A percentile compares a stretch with the other conserved stretches of the same genome.
Conservation (phyloP, 2,113 vertebrate species). For the Eira barbara region DNA sequence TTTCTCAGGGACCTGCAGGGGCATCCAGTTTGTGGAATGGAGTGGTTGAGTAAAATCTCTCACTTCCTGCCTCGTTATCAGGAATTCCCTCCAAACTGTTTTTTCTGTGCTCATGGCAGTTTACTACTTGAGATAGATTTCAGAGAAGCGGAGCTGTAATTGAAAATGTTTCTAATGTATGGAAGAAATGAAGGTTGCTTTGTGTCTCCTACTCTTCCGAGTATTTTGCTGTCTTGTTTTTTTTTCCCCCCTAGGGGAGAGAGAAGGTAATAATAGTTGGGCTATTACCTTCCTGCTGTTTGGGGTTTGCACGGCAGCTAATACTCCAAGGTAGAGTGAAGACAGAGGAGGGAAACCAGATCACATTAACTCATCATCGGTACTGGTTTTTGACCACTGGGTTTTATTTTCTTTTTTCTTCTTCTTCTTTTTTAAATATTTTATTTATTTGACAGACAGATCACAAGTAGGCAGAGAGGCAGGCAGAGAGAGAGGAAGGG, state of each 20-base stretch:
- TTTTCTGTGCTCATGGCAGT: slow-evolving; percentile 37
- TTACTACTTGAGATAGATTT: slow-evolving; percentile 44
- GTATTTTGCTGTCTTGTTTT: slow-evolving; percentile 13
- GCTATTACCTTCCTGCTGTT: slow-evolving; percentile 3
- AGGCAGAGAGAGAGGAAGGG: too few relatives aligned
- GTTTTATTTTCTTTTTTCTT: slow-evolving; percentile 28
- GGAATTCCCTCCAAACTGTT: background rate
- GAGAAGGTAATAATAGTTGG: background rate
- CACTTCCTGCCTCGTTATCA: background rate
- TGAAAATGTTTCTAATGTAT: slow-evolving; percentile 46
- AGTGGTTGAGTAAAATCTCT: background rate
- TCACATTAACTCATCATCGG: background rate
- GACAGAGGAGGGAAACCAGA: background rate
- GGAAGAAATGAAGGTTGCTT: slow-evolving; percentile 49
- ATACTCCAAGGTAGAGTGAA: background rate
- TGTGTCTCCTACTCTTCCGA: slow-evolving; percentile 19
- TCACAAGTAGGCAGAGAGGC: too few relatives aligned
- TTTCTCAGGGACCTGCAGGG: slow-evolving; percentile 10
- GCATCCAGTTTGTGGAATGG: background rate
- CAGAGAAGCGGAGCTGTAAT: slow-evolving; percentile 35
- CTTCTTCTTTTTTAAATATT: too few relatives aligned
- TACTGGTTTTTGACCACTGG: background rate
- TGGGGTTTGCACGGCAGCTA: background rate
- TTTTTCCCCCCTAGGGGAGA: background rate
- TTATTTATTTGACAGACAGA: too few relatives aligned